These are phyloP conservation scores for Periophthalmus modestus DNA, from an alignment of 2,113 vertebrate genomes.

Conservation along the genomic window DNA sequence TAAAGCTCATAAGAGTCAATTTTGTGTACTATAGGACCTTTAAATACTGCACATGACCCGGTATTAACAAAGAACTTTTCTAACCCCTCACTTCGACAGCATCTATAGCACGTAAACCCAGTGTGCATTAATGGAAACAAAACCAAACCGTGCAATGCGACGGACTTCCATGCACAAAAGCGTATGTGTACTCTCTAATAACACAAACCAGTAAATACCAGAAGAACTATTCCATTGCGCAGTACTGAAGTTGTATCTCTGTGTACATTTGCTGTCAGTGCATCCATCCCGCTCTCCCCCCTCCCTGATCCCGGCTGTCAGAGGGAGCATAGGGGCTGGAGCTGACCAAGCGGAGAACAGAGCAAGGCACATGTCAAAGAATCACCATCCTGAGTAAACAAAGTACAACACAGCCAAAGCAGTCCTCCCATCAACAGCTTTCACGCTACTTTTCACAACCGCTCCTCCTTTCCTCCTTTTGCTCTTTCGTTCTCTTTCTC, in stretches of 20 bases:
- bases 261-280: conserved; percentile 46
- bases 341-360: conserved; percentile 72
- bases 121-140: not conserved
- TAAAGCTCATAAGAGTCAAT: too few relatives aligned
- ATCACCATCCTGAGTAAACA: conserved; percentile 73
- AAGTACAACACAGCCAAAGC: conserved; percentile 68
- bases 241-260: conserved; percentile 15
- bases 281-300: conserved; percentile 47
- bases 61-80: not conserved
- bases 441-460: conserved; percentile 40
- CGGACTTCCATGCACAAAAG: not conserved
- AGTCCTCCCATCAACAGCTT: conserved; percentile 59
- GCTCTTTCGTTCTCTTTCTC: conserved; percentile 6
- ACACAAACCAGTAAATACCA: not conserved
- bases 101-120: not conserved
- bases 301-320: conserved; percentile 67
- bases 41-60: too few relatives aligned
- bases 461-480: conserved; percentile 24
- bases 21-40: too few relatives aligned
- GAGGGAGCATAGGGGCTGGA: conserved; percentile 61
- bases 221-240: not conserved
- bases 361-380: conserved; percentile 77
- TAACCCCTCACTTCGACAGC: not conserved
- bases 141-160: not conserved
- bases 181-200: not conserved